Conservation (phyloP, 2,113 vertebrate genomes). For the Hiodon alosoides region DNA sequence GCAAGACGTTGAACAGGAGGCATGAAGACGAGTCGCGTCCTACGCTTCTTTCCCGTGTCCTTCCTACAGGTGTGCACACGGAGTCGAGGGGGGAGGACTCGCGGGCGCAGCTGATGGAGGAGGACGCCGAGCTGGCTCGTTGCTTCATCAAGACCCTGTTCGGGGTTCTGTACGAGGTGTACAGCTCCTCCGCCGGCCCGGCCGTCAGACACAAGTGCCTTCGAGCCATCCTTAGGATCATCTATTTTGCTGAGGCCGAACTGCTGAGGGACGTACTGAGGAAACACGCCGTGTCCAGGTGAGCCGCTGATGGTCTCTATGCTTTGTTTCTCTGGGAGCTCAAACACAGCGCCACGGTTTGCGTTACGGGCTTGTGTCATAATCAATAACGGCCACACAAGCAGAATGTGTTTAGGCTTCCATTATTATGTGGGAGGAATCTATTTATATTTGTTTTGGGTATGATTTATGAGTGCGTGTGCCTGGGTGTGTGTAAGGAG, state of each 20-base stretch:
- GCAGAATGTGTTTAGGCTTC: too few relatives aligned
- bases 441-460: too few relatives aligned
- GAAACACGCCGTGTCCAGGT: constrained; percentile 99
- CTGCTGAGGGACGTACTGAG: constrained; percentile 97
- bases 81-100: constrained; percentile 94
- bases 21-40: not conserved
- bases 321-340: too few relatives aligned
- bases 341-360: too few relatives aligned
- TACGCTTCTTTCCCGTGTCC: not conserved
- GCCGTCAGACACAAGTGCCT: constrained; percentile 99
- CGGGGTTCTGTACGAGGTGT: constrained; percentile 98
- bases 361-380: too few relatives aligned
- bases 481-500: too few relatives aligned
- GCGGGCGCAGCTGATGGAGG: constrained; percentile 95
- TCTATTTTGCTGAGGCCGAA: constrained; percentile 98
- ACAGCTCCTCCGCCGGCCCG: constrained; percentile 97
- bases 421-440: too few relatives aligned
- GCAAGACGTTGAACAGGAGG: too few relatives aligned
- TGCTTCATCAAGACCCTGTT: constrained; percentile 99
- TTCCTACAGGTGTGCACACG: constrained; percentile 75
- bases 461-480: too few relatives aligned
- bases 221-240: constrained; percentile 99
- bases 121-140: constrained; percentile 94
- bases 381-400: too few relatives aligned
- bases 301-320: not conserved